Conservation (phyloP, 2,888 invertebrate genomes). For the Apamea sordens region DNA sequence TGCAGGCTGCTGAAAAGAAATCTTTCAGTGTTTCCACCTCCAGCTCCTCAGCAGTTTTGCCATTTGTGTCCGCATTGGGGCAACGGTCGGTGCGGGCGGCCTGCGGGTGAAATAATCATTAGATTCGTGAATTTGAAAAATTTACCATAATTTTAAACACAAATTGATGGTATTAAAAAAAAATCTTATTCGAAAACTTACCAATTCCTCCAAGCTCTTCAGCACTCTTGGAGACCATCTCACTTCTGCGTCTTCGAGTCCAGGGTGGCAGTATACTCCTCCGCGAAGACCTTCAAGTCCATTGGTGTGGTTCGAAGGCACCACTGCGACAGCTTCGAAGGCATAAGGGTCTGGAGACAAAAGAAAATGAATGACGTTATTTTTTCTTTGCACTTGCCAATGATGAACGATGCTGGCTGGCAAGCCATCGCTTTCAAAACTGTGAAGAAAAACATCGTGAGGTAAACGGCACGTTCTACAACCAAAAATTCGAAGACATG, state of each 20-base stretch:
- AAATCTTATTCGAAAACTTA: conserved; percentile 63
- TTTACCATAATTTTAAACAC: too few species aligned
- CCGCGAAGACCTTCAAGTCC: conserved; percentile 87
- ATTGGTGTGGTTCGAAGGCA: conserved; percentile 84
- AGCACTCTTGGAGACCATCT: conserved; percentile 91
- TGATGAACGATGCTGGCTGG: neutral
- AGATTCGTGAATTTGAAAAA: neutral
- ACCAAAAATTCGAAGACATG: too few species aligned
- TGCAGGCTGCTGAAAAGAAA: conserved; percentile 93
- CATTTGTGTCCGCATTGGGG: conserved; percentile 64
- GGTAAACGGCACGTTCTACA: too few species aligned
- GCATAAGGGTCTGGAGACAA: conserved; percentile 84
- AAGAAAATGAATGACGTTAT: neutral
- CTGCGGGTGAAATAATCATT: conserved; percentile 65
- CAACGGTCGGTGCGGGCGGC: conserved; percentile 81
- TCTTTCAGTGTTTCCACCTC: conserved; percentile 91
- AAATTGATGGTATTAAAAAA: neutral
- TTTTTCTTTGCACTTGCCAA: neutral
- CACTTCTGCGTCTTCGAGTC: conserved; percentile 88
- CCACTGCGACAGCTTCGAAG: conserved; percentile 91
- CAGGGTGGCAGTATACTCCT: conserved; percentile 92
- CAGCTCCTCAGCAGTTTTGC: conserved; percentile 89
- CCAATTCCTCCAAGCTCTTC: conserved; percentile 90
- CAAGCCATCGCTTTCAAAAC: neutral
- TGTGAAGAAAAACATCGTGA: too few species aligned